A percentile compares a stretch with the other conserved stretches of the same genome.
Conservation (phyloP, 2,113 vertebrate genomes). For the Vulpes vulpes region DNA sequence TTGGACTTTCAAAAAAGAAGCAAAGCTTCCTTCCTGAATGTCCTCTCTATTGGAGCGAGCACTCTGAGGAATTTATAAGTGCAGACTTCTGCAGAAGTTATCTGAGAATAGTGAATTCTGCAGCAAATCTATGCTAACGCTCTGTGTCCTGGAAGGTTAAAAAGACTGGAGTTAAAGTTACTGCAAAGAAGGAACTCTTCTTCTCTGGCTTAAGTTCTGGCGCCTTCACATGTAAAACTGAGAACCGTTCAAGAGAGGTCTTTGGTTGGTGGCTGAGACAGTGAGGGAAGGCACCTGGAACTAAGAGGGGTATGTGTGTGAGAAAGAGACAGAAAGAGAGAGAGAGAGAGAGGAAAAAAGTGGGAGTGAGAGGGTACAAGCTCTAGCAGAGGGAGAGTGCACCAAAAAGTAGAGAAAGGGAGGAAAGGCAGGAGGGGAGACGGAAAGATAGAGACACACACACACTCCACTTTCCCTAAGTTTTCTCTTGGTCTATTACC, state of each 20-base stretch:
- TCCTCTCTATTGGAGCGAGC: not conserved
- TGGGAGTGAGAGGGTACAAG: not conserved
- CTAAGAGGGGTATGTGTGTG: not conserved
- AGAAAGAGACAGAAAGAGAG: not conserved
- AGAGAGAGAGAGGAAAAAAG: fast-evolving
- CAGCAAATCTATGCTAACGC: not conserved
- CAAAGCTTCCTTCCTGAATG: constrained; percentile 27
- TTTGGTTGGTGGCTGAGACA: constrained; percentile 15
- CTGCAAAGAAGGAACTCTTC: not conserved
- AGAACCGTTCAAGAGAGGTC: constrained; percentile 4
- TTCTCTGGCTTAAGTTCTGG: constrained; percentile 30
- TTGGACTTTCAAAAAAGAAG: constrained; percentile 41
- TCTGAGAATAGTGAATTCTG: not conserved
- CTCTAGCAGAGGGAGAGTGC: not conserved
- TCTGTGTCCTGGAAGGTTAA: not conserved
- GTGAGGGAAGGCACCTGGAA: not conserved
- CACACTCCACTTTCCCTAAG: not conserved
- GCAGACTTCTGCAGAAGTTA: not conserved
- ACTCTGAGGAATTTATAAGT: constrained; percentile 1
- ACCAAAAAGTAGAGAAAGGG: not conserved
- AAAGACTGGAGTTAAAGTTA: not conserved
- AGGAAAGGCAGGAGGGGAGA: fast-evolving
- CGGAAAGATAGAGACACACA: not conserved
- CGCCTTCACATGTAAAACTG: not conserved
- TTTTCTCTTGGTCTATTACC: constrained; percentile 26